Evolutionary conservation across 2,113 vertebrate species (phyloP).

Genomic region (Scophthalmus maximus): DNA sequence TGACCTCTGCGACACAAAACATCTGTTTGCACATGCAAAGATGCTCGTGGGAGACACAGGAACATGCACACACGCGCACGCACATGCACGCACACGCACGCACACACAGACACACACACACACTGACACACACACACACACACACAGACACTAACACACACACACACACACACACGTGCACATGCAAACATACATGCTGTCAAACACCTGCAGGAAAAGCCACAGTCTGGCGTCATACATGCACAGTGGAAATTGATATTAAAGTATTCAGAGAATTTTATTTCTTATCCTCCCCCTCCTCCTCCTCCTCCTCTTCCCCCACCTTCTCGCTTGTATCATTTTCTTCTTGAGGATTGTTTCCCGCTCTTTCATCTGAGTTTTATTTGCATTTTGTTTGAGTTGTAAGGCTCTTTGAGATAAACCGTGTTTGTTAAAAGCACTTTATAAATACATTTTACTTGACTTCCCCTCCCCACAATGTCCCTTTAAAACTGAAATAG

Average conservation of each 20-base stretch:
- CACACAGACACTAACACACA: not conserved
- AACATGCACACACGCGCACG: slow-evolving; percentile 61
- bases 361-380: slow-evolving; percentile 44
- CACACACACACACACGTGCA: not conserved
- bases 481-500: slow-evolving; percentile 50
- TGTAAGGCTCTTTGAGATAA: slow-evolving; percentile 57
- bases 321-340: slow-evolving; percentile 34
- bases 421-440: slow-evolving; percentile 61
- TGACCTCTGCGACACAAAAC: slow-evolving; percentile 67
- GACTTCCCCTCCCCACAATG: slow-evolving; percentile 33
- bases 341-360: slow-evolving; percentile 35
- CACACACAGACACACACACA: slow-evolving; percentile 38
- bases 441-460: slow-evolving; percentile 62
- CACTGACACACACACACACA: not conserved
- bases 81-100: not conserved
- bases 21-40: too few species aligned
- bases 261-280: slow-evolving; percentile 16
- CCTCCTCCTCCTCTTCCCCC: slow-evolving; percentile 25
- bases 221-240: slow-evolving; percentile 40
- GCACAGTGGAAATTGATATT: slow-evolving; percentile 38
- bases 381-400: slow-evolving; percentile 56
- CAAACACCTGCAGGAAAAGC: slow-evolving; percentile 34
- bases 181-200: slow-evolving; percentile 32
- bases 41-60: slow-evolving; percentile 45
- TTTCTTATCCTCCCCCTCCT: slow-evolving; percentile 25